phyloP scores from a whole-genome alignment of 2,797 vertebrate genomes.

The Pseudochaenichthys georgianus region DNA sequence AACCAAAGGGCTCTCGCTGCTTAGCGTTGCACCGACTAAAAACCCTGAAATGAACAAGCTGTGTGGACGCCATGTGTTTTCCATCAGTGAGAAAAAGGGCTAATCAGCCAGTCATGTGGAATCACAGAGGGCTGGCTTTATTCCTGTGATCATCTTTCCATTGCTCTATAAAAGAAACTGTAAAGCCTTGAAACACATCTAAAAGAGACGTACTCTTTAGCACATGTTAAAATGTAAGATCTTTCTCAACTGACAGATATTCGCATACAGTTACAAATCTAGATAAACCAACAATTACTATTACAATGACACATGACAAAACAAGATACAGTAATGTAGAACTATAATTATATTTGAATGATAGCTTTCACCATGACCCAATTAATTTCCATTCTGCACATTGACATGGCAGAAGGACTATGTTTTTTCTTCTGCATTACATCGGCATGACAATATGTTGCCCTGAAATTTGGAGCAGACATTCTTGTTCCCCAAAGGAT shows the following conservation, averaged over 20 bases:
- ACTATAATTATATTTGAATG: slow-evolving; percentile 4
- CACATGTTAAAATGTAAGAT: slow-evolving; percentile 43
- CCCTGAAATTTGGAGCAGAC: not conserved
- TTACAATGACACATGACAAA: not conserved
- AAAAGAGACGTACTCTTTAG: slow-evolving; percentile 36
- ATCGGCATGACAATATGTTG: not conserved
- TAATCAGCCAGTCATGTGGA: slow-evolving; percentile 79
- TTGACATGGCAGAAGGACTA: not conserved
- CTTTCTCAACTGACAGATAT: slow-evolving; percentile 28
- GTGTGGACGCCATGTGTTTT: slow-evolving; percentile 77
- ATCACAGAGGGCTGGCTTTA: slow-evolving; percentile 70
- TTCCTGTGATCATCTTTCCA: slow-evolving; percentile 75
- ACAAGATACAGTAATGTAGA: not conserved
- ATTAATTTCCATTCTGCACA: slow-evolving; percentile 15
- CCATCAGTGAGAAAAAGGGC: slow-evolving; percentile 68
- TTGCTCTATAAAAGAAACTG: slow-evolving; percentile 72
- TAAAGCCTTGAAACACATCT: slow-evolving; percentile 53
- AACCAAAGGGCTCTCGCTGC: slow-evolving; percentile 47
- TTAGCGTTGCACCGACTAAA: slow-evolving; percentile 44
- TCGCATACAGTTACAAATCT: not conserved
- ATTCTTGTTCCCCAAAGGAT: not conserved
- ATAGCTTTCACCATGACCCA: not conserved
- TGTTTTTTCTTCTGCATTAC: not conserved
- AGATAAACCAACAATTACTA: not conserved
- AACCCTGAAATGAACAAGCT: slow-evolving; percentile 72